Evolutionary conservation across 2,888 invertebrate genomes (phyloP).

Genomic region (Acronicta alni): DNA sequence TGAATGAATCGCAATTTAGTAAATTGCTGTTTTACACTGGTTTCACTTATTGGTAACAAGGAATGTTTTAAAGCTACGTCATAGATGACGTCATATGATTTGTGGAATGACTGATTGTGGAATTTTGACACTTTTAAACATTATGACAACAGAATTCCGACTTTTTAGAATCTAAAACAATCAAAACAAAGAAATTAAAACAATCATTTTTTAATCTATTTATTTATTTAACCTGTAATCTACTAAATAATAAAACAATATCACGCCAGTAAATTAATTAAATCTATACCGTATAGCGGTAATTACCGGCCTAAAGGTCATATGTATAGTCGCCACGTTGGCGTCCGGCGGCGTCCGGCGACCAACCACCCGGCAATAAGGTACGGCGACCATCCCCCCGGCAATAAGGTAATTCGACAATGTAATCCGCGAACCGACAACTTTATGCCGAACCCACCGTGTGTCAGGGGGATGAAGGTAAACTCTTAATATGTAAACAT

Average conservation of each 20-base stretch:
- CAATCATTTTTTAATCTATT: no score
- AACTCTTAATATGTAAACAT: constrained; percentile 18
- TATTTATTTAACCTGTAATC: no score
- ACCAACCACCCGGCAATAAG: constrained; percentile 14
- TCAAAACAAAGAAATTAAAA: no score
- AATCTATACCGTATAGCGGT: constrained; percentile 1
- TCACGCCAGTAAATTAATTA: constrained; percentile 5
- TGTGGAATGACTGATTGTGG: neutral
- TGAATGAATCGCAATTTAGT: constrained; percentile 26
- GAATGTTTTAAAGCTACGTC: constrained; percentile 16
- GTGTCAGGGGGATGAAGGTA: constrained; percentile 24
- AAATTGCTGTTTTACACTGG: constrained; percentile 18
- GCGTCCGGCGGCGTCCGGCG: neutral
- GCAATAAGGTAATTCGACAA: constrained; percentile 20
- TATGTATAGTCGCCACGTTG: neutral
- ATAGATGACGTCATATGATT: constrained; percentile 8
- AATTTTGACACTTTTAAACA: neutral
- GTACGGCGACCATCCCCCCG: constrained; percentile 9
- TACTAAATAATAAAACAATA: neutral
- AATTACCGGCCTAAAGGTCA: constrained; percentile 13
- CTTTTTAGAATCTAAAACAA: no score
- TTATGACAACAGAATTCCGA: no score
- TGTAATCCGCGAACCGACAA: constrained; percentile 35
- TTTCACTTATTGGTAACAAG: constrained; percentile 8
- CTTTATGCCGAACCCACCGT: constrained; percentile 19